Percentiles rank a stretch among this genome's conserved stretches.
Evolutionary conservation across 2,888 invertebrate species (phyloP).

Genomic region (Tetragnatha montana): DNA sequence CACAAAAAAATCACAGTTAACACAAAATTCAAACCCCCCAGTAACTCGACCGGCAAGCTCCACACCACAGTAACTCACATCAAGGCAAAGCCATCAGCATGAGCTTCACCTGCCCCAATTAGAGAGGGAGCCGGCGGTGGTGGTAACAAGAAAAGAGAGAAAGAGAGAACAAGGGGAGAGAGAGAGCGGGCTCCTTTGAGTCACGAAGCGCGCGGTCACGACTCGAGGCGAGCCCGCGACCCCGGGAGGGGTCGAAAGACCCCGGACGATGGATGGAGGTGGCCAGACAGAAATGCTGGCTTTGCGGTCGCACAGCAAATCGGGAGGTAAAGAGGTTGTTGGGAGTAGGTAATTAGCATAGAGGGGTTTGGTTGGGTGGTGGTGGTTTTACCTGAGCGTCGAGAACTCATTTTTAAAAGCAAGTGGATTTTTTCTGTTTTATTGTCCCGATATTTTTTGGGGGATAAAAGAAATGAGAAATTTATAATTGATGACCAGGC

Average conservation of each 20-base stretch:
- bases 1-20: too few species aligned
- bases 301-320: not conserved
- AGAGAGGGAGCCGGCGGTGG: conserved; percentile 17
- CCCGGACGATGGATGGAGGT: too few species aligned
- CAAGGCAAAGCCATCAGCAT: not conserved
- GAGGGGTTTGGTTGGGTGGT: not conserved
- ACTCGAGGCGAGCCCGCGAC: conserved; percentile 40
- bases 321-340: not conserved
- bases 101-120: conserved; percentile 57
- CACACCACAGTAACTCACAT: too few species aligned
- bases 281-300: too few species aligned
- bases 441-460: not conserved
- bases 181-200: conserved; percentile 44
- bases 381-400: not conserved
- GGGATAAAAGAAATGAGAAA: too few species aligned
- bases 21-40: too few species aligned
- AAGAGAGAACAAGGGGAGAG: not conserved
- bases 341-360: not conserved
- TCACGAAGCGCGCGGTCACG: conserved; percentile 60
- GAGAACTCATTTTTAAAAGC: not conserved
- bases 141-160: not conserved
- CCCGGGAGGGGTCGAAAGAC: not conserved
- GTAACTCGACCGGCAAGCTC: too few species aligned
- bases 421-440: not conserved
- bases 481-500: too few species aligned